Evolutionary conservation across 2,113 vertebrate species (phyloP).

Genomic region (Alces alces): DNA sequence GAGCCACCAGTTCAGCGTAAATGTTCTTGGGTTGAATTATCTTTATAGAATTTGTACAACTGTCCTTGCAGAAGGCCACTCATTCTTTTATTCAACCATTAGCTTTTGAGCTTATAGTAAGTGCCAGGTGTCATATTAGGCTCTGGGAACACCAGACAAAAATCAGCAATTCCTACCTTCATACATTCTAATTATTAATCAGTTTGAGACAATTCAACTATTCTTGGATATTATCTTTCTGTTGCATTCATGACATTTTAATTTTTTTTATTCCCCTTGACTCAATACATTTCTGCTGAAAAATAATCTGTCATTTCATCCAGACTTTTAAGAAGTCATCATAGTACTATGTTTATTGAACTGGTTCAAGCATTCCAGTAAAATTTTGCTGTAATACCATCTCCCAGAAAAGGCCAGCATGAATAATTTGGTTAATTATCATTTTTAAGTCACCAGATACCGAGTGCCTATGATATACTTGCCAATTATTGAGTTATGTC

Average conservation of each 20-base stretch:
- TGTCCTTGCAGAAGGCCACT: neutral
- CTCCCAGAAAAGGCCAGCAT: neutral
- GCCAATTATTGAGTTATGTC: conserved; percentile 42
- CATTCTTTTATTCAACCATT: neutral
- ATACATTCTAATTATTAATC: neutral
- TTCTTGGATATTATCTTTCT: neutral
- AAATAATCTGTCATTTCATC: neutral
- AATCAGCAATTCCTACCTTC: neutral
- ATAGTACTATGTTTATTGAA: neutral
- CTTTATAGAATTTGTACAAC: neutral
- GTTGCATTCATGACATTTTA: neutral
- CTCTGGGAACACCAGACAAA: neutral
- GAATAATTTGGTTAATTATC: conserved; percentile 38
- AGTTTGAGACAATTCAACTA: neutral
- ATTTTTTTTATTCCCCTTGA: neutral
- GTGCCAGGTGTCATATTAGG: neutral
- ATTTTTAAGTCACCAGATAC: conserved; percentile 32
- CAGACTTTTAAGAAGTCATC: neutral
- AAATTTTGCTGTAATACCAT: neutral
- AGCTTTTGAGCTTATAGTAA: neutral
- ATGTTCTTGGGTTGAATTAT: neutral
- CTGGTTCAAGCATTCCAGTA: neutral
- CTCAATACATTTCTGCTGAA: neutral
- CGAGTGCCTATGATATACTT: neutral
- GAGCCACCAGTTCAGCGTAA: neutral